These are phyloP conservation scores for Pagrus major DNA, from an alignment of 2,113 vertebrate genomes.

Conservation along the genomic window DNA sequence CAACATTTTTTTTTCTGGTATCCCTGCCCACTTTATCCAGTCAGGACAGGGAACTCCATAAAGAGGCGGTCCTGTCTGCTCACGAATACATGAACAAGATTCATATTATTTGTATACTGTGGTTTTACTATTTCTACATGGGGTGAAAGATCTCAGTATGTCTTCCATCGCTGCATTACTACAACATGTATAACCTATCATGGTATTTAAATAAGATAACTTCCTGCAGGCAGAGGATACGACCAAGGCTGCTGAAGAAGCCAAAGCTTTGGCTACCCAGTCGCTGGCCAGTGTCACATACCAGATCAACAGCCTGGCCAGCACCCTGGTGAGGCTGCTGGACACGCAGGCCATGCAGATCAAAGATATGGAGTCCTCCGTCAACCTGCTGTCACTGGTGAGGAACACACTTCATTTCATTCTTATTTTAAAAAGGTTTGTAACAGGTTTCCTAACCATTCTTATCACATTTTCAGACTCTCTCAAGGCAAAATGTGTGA, in stretches of 20 bases:
- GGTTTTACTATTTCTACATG: neutral
- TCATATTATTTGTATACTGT: neutral
- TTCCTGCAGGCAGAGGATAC: constrained; percentile 85
- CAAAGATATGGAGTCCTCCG: constrained; percentile 84
- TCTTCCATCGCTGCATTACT: neutral
- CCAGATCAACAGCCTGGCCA: constrained; percentile 91
- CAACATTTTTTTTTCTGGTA: no score
- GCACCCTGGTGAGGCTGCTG: constrained; percentile 85
- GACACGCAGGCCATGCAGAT: constrained; percentile 87
- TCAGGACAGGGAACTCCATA: no score
- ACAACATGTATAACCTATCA: neutral
- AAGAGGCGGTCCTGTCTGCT: no score
- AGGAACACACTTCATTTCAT: constrained; percentile 15
- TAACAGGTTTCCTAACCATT: neutral
- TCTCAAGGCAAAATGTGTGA: neutral
- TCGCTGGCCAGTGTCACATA: constrained; percentile 92
- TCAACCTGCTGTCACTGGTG: constrained; percentile 87
- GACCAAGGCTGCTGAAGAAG: constrained; percentile 87
- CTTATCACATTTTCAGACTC: no score
- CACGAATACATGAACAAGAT: no score
- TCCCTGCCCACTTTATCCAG: no score
- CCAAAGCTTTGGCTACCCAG: constrained; percentile 89
- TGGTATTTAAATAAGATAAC: neutral
- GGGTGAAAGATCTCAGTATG: neutral
- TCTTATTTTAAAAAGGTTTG: no score